A percentile compares a stretch with the other conserved stretches of the same genome.
These are phyloP conservation scores for Pollenia griseotomentosa DNA, from an alignment of 2,888 invertebrate genomes.

Conservation along the genomic window DNA sequence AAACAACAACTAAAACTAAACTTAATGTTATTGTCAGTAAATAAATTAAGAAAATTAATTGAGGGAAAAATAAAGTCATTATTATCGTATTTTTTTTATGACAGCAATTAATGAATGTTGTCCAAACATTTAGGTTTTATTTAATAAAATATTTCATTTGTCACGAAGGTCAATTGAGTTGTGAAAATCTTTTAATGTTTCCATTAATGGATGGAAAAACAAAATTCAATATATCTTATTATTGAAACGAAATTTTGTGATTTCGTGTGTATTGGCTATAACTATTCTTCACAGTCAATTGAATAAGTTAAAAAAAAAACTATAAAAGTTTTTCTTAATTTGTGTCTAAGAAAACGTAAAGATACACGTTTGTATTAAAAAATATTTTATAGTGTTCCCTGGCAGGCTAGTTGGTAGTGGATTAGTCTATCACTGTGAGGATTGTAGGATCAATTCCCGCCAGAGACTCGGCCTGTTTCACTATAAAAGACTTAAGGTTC, in stretches of 20 bases:
- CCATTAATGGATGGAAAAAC: background rate
- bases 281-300: background rate
- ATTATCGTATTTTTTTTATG: background rate
- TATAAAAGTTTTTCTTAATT: no score
- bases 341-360: no score
- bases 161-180: slow-evolving; percentile 24
- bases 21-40: slow-evolving; percentile 36
- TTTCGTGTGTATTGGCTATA: background rate
- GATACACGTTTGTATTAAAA: no score
- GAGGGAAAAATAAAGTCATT: background rate
- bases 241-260: background rate
- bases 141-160: background rate
- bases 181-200: background rate
- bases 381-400: no score
- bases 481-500: no score
- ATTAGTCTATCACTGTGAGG: no score
- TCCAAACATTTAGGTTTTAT: slow-evolving; percentile 1
- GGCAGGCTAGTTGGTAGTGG: no score
- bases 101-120: slow-evolving; percentile 22
- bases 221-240: background rate
- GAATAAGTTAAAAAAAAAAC: background rate
- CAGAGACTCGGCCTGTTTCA: no score
- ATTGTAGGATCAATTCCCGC: no score
- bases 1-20: slow-evolving; percentile 16
- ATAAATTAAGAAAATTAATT: slow-evolving; percentile 51